Evolutionary conservation across 2,797 vertebrate species (phyloP).

Genomic region (Pteropus rufus): DNA sequence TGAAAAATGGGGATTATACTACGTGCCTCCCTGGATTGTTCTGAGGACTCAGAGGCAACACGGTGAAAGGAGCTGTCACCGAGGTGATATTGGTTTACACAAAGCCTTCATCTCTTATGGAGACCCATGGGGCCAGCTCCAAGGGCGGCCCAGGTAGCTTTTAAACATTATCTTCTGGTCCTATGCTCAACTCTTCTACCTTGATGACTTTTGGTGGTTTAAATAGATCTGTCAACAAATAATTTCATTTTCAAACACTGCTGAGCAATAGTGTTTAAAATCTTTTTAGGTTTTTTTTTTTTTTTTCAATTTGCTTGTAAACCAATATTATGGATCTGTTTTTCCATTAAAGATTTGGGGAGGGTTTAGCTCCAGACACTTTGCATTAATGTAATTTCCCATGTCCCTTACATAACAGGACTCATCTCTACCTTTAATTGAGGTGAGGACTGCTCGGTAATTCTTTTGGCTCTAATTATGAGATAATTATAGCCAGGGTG

Average conservation of each 20-base stretch:
- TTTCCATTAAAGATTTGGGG: slow-evolving; percentile 30
- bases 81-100: not conserved
- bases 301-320: slow-evolving; percentile 26
- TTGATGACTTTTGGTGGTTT: not conserved
- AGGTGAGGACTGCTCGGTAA: not conserved
- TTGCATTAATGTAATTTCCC: not conserved
- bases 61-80: not conserved
- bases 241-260: slow-evolving; percentile 20
- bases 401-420: not conserved
- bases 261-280: slow-evolving; percentile 3
- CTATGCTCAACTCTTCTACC: not conserved
- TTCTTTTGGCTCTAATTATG: slow-evolving; percentile 22
- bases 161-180: not conserved
- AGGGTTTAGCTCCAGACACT: not conserved
- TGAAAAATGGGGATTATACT: not conserved
- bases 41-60: not conserved
- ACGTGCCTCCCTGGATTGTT: not conserved
- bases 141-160: not conserved
- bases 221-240: not conserved
- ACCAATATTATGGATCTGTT: not conserved
- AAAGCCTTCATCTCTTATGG: not conserved
- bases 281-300: not conserved
- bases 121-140: not conserved
- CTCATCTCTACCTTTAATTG: not conserved
- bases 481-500: not conserved